Evolutionary conservation across 1,140 invertebrate genomes (phyloP).

Genomic region (Tetramorium parvispinum): DNA sequence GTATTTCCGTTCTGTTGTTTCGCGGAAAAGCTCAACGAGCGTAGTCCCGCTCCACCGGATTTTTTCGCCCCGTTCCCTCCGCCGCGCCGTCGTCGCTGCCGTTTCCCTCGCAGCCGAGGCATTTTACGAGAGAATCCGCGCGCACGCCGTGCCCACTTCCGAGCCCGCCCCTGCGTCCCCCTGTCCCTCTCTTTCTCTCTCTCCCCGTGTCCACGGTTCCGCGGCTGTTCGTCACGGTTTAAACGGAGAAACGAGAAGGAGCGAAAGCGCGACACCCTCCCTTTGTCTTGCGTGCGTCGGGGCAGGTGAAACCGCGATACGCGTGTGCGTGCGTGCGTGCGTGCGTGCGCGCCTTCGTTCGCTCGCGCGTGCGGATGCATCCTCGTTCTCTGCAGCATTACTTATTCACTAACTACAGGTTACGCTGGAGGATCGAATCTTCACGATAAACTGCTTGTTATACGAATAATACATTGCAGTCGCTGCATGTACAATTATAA

Average conservation of each 20-base stretch:
- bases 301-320: constrained; percentile 68
- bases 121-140: constrained; percentile 36
- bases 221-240: constrained; percentile 41
- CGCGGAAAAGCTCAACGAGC: constrained; percentile 68
- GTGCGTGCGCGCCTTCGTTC: background rate
- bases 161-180: background rate
- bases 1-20: constrained; percentile 68
- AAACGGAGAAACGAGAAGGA: constrained; percentile 60
- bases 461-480: background rate
- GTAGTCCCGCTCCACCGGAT: constrained; percentile 63
- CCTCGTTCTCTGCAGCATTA: constrained; percentile 18
- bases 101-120: constrained; percentile 32
- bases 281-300: constrained; percentile 64
- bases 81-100: background rate
- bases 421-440: constrained; percentile 13
- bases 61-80: constrained; percentile 58
- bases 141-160: constrained; percentile 42
- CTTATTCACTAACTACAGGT: constrained; percentile 39
- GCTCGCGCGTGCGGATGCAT: constrained; percentile 41
- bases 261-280: constrained; percentile 70
- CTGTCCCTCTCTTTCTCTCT: background rate
- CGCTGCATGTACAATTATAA: background rate
- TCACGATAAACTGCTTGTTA: constrained; percentile 15
- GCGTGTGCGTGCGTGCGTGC: constrained; percentile 21
- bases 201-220: background rate